These are phyloP conservation scores for Hypolimnas misippus DNA, from an alignment of 2,888 invertebrate species.

Conservation along the genomic window DNA sequence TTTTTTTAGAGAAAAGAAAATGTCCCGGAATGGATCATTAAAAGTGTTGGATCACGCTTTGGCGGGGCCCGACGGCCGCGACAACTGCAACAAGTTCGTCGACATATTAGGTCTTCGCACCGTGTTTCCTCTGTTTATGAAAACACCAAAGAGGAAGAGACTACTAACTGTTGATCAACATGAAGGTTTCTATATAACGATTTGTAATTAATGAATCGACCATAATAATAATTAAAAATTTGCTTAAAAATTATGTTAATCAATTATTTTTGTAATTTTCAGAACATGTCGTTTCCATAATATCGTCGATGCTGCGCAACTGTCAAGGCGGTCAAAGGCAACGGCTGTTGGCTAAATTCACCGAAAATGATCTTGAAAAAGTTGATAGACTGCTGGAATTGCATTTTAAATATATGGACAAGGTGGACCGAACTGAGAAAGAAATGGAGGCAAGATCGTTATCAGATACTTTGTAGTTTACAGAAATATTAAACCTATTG, in stretches of 20 bases:
- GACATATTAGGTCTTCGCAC: conserved; percentile 98
- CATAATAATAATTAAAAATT: background rate
- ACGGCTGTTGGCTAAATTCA: conserved; percentile 96
- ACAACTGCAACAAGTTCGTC: conserved; percentile 98
- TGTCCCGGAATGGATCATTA: conserved; percentile 97
- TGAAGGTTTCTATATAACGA: conserved; percentile 88
- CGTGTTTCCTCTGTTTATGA: conserved; percentile 99
- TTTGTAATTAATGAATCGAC: too few species aligned
- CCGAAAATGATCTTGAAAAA: conserved; percentile 99
- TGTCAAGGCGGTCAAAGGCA: conserved; percentile 96
- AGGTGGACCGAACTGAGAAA: conserved; percentile 93
- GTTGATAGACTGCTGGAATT: conserved; percentile 97
- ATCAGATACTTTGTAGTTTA: background rate
- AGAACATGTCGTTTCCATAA: conserved; percentile 97
- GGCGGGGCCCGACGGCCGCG: conserved; percentile 95
- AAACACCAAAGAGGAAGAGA: conserved; percentile 95
- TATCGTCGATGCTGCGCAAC: conserved; percentile 96
- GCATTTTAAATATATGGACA: conserved; percentile 98
- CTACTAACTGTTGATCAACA: conserved; percentile 94
- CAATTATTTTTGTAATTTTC: conserved; percentile 42
- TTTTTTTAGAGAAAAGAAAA: conserved; percentile 91
- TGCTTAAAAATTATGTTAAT: background rate
- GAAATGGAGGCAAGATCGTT: conserved; percentile 85
- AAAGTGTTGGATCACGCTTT: conserved; percentile 99
- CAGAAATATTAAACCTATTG: too few species aligned